phyloP scores from a whole-genome alignment of 2,888 invertebrate genomes.

The Synergus japonicus region DNA sequence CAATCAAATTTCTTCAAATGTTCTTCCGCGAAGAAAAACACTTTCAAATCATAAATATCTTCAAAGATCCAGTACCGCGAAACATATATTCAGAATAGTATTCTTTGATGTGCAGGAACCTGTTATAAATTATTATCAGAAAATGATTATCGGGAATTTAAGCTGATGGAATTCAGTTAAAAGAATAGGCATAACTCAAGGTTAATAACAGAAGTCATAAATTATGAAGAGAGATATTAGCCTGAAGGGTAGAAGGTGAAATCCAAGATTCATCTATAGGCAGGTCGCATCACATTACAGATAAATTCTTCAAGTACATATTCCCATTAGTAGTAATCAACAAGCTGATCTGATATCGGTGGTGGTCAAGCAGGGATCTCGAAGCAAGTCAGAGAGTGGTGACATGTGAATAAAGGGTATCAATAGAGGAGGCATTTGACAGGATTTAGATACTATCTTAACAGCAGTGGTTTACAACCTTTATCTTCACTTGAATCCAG shows the following conservation, averaged over 20 bases:
- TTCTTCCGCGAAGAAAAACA: no score
- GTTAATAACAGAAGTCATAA: slow-evolving; percentile 11
- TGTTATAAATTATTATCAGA: background rate
- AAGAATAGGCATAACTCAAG: background rate
- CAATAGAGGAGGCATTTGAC: slow-evolving; percentile 70
- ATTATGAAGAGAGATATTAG: background rate
- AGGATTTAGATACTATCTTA: slow-evolving; percentile 73
- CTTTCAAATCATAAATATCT: background rate
- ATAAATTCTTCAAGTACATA: slow-evolving; percentile 16
- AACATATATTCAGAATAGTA: background rate
- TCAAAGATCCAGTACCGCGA: background rate
- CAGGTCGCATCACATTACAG: slow-evolving; percentile 33
- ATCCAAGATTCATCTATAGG: background rate
- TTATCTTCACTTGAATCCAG: slow-evolving; percentile 47
- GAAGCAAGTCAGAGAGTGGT: slow-evolving; percentile 61
- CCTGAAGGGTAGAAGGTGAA: background rate
- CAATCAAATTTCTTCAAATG: background rate
- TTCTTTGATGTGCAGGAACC: background rate
- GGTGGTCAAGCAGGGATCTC: slow-evolving; percentile 44
- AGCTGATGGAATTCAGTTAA: background rate
- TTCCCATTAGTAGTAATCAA: slow-evolving; percentile 33
- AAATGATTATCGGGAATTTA: background rate
- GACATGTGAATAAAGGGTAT: slow-evolving; percentile 72
- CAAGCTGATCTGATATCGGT: slow-evolving; percentile 42
- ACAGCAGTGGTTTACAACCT: slow-evolving; percentile 62